phyloP scores from a whole-genome alignment of 2,797 vertebrate species.

The Bovichtus variegatus region DNA sequence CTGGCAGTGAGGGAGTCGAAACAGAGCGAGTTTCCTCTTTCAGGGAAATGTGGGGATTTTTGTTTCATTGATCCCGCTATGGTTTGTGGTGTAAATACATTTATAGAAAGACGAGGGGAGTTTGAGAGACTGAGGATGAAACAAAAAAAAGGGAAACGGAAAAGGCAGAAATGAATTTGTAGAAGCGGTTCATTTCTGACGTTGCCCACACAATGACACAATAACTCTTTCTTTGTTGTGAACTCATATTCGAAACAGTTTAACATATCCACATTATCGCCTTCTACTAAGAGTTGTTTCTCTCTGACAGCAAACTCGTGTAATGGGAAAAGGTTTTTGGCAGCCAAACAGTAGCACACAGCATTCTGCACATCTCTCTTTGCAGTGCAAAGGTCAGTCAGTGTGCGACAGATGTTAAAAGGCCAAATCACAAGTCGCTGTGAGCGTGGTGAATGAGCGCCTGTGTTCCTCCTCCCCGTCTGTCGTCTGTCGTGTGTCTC shows the following conservation, averaged over 20 bases:
- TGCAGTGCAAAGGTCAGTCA: conserved; percentile 59
- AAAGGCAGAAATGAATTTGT: conserved; percentile 12
- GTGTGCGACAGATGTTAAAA: conserved; percentile 64
- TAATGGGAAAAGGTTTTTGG: conserved; percentile 1
- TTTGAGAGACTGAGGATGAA: conserved; percentile 19
- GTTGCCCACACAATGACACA: conserved; percentile 3
- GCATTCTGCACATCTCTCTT: conserved; percentile 21
- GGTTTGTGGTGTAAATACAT: conserved; percentile 42
- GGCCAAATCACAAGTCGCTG: conserved; percentile 64
- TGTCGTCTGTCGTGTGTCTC: conserved; percentile 39
- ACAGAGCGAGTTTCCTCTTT: conserved; percentile 52
- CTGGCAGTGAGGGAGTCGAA: background rate
- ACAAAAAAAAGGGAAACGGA: conserved; percentile 40
- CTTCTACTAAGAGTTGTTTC: background rate
- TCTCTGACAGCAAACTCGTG: conserved; percentile 4
- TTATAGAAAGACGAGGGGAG: conserved; percentile 24
- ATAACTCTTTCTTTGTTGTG: background rate
- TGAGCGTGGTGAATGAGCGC: conserved; percentile 57
- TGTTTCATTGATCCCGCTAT: conserved; percentile 21
- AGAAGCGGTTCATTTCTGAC: background rate
- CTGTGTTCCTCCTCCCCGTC: conserved; percentile 43
- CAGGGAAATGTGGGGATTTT: conserved; percentile 44
- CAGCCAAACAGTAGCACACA: conserved; percentile 23
- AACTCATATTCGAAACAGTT: background rate
- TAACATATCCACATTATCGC: background rate